Evolutionary conservation across 2,113 vertebrate genomes (phyloP).

Genomic region (Neomonachus schauinslandi): DNA sequence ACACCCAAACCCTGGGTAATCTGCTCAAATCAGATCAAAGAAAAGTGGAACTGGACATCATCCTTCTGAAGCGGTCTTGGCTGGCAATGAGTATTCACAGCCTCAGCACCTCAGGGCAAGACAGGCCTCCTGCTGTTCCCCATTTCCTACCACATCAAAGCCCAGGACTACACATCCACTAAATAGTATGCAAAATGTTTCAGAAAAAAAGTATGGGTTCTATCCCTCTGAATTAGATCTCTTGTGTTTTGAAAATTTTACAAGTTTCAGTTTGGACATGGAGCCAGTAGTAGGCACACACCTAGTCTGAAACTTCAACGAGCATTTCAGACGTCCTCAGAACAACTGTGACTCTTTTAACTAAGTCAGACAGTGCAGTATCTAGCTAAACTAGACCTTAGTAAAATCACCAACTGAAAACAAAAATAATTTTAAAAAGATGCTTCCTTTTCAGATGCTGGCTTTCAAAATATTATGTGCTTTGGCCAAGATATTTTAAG

Average conservation of each 20-base stretch:
- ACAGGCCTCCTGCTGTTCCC: not conserved
- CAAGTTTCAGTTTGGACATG: not conserved
- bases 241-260: not conserved
- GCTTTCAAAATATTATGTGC: not conserved
- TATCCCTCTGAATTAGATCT: not conserved
- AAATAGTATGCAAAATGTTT: not conserved
- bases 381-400: not conserved
- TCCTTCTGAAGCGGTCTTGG: not conserved
- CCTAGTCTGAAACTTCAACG: not conserved
- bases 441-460: not conserved
- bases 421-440: not conserved
- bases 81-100: rapidly evolving
- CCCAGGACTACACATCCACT: not conserved
- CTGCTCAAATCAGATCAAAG: not conserved
- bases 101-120: not conserved
- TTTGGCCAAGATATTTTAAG: not conserved
- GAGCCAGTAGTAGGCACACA: not conserved
- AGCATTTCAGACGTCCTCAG: not conserved
- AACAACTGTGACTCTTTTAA: not conserved
- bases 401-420: not conserved
- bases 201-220: not conserved
- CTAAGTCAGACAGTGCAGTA: not conserved
- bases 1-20: not conserved
- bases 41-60: not conserved
- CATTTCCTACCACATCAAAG: not conserved